phyloP scores from a whole-genome alignment of 2,797 vertebrate genomes.

The Streptopelia turtur region DNA sequence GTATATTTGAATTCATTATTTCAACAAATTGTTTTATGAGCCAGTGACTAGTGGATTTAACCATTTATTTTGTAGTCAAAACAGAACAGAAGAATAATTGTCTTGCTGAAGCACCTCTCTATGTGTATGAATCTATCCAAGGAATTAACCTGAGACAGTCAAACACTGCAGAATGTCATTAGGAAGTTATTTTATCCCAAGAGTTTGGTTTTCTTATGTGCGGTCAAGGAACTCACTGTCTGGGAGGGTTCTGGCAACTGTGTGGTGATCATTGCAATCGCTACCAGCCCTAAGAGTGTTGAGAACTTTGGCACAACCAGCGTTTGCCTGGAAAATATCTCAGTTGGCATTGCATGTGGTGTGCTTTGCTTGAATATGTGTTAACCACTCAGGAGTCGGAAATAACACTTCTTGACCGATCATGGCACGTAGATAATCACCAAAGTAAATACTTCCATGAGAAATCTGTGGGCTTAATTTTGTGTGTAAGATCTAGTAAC shows the following conservation, averaged over 20 bases:
- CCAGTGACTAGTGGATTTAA: conserved; percentile 40
- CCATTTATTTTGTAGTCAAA: conserved; percentile 55
- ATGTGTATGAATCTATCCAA: background rate
- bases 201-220: background rate
- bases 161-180: background rate
- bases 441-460: background rate
- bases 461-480: background rate
- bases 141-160: background rate
- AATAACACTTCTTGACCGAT: background rate
- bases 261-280: background rate
- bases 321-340: background rate
- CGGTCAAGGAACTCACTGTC: background rate
- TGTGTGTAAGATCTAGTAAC: background rate
- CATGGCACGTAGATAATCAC: background rate
- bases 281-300: background rate
- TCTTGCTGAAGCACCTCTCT: background rate
- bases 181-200: background rate
- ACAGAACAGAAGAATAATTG: background rate
- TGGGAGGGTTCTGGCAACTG: background rate
- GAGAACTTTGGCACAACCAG: background rate
- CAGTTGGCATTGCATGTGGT: background rate
- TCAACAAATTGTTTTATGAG: conserved; percentile 54
- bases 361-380: background rate
- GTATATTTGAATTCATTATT: conserved; percentile 65
- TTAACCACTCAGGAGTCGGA: background rate